Conservation (phyloP, 2,113 vertebrate species). For the Columba janthina region DNA sequence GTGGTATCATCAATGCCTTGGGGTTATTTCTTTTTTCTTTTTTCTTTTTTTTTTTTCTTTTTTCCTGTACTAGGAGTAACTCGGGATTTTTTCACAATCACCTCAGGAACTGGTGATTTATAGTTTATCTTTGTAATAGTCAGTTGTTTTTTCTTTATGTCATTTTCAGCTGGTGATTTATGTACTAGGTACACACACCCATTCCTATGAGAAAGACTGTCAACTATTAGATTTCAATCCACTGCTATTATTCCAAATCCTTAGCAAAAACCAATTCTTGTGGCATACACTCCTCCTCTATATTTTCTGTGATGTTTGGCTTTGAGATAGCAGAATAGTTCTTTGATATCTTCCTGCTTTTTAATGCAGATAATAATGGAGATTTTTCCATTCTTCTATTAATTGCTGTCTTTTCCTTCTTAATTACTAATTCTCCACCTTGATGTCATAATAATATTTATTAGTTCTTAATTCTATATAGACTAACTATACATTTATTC, state of each 20-base stretch:
- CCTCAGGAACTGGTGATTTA: constrained; percentile 11
- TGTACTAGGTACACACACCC: background rate
- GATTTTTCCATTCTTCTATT: background rate
- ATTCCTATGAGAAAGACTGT: constrained; percentile 20
- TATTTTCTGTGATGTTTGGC: background rate
- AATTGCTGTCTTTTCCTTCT: background rate
- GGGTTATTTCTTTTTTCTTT: background rate
- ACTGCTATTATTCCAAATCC: constrained; percentile 36
- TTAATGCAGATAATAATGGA: background rate
- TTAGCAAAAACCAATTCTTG: constrained; percentile 9
- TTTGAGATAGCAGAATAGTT: background rate
- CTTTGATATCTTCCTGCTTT: background rate
- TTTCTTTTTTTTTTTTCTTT: background rate
- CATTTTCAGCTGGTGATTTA: constrained; percentile 41
- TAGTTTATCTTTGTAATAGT: constrained; percentile 16
- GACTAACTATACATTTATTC: background rate
- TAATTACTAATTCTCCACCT: background rate
- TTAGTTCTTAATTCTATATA: background rate
- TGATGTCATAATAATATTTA: background rate
- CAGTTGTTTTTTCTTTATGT: background rate
- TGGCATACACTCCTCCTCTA: background rate
- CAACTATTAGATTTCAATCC: constrained; percentile 41
- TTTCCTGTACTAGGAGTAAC: background rate
- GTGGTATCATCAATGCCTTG: background rate
- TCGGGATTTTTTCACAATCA: background rate